Evolutionary conservation across 2,888 invertebrate genomes (phyloP), one percentile per base, ranked within the genome.

Genomic region (Caenorhabditis japonica): DNA sequence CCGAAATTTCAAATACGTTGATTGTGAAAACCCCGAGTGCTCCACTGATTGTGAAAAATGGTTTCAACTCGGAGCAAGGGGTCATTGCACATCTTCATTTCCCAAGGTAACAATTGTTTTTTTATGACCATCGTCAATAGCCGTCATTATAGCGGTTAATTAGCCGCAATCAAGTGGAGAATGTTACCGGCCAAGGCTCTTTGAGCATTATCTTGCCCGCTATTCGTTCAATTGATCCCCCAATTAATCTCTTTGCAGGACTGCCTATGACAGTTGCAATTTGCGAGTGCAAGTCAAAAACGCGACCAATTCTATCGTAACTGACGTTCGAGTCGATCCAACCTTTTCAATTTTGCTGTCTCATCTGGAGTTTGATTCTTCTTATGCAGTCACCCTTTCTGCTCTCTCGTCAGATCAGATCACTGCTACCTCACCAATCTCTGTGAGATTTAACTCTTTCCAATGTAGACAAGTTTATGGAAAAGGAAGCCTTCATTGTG

Each of bases 391-490:
- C 15, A 53, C 75, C 12, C 47, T 82, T 3, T 53, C 71, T 27
- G 76, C 76, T 43, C 53, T 78, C 36, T 66, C 62, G 34, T 69
- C 68, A 19, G 70, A 70, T 47, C 53, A 64, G 44, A 66, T 33
- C 25, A 70, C 46, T 30, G 52, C 58, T 1, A 68, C 70, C 1
- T 13, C 55, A 13, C 51, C 76, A 13, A 73, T 78, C 25, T 59
- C 76, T 8, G 68, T 68, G 2, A 44, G 76, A 23, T 80, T 80
- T 75, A 76, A 75, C 34, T 71, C 85, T 4, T 77, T 83, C 61
- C 72, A 76, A 39, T 85, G 85, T 74, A 66, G 75, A 41, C 75
- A 83, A 38, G 83, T 86, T 5, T 80, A 81, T 53, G 86, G 86
- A 44, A 58, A 73, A 44, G 86, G 84, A 41, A 79, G 79, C 23